phyloP scores from a whole-genome alignment of 2,113 vertebrate species.

The Pleuronectes platessa region DNA sequence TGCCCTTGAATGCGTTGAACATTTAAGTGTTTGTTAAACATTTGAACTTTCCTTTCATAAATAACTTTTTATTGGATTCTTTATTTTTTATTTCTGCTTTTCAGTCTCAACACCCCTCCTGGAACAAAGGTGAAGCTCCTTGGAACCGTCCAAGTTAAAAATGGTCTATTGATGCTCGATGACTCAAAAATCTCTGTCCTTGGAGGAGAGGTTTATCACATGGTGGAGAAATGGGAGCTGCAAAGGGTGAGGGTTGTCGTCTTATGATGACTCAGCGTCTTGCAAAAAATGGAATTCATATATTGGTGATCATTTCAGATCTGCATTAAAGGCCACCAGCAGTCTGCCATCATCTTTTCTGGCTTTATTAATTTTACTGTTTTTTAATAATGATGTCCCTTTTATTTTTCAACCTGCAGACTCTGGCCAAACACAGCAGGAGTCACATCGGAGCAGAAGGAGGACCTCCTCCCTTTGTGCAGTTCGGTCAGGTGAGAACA shows the following conservation, averaged over 20 bases:
- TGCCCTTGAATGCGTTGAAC: constrained; percentile 8
- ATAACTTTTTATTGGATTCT: background rate
- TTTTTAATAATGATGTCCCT: constrained; percentile 16
- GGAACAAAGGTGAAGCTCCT: constrained; percentile 96
- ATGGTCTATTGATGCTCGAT: constrained; percentile 93
- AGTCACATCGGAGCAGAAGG: constrained; percentile 96
- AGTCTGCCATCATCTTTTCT: background rate
- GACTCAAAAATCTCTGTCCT: constrained; percentile 92
- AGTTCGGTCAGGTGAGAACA: constrained; percentile 94
- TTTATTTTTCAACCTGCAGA: constrained; percentile 79
- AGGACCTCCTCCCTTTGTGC: constrained; percentile 96
- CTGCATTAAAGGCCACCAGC: background rate
- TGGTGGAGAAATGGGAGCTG: constrained; percentile 98
- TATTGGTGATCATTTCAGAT: constrained; percentile 29
- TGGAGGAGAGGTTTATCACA: constrained; percentile 95
- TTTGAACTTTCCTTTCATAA: constrained; percentile 24
- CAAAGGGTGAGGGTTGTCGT: constrained; percentile 89
- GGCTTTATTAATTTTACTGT: background rate
- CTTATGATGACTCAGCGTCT: constrained; percentile 1
- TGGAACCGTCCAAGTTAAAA: constrained; percentile 89
- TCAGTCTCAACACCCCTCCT: constrained; percentile 88
- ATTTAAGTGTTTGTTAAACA: constrained; percentile 6
- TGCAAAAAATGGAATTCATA: constrained; percentile 11
- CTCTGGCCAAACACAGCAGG: constrained; percentile 95
- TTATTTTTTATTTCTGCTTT: constrained; percentile 43